Conservation (phyloP, 2,797 vertebrate species). For the Sebastes matsubarae region DNA sequence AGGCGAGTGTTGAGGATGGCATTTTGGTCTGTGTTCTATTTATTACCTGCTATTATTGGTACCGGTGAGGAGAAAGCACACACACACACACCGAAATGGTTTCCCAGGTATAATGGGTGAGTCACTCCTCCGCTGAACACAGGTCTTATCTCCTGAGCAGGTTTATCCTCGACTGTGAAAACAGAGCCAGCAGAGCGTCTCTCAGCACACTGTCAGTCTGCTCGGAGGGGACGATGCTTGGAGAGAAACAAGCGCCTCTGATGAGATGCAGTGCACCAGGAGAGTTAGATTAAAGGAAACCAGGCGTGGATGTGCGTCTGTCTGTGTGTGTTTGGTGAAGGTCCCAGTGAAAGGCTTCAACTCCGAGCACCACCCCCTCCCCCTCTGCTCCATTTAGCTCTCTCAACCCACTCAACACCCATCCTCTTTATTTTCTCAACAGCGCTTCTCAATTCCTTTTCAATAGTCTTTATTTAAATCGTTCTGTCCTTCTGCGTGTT, state of each 20-base stretch:
- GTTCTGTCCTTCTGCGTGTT: conserved; percentile 19
- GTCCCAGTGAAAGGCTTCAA: conserved; percentile 13
- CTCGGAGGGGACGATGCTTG: conserved; percentile 13
- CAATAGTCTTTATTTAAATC: conserved; percentile 41
- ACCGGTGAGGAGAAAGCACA: conserved; percentile 11
- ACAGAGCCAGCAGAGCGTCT: conserved; percentile 41
- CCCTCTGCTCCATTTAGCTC: conserved; percentile 35
- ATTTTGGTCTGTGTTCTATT: conserved; percentile 73
- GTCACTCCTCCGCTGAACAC: conserved; percentile 68
- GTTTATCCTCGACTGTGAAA: conserved; percentile 62
- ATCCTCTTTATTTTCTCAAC: conserved; percentile 18
- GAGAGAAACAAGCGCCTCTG: conserved; percentile 30
- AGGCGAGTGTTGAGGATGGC: conserved; percentile 48
- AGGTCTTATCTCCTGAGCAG: conserved; percentile 70
- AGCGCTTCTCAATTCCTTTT: conserved; percentile 12
- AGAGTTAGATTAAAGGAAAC: conserved; percentile 51
- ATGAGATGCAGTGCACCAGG: conserved; percentile 45
- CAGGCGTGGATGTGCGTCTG: conserved; percentile 34
- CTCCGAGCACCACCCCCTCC: not conserved
- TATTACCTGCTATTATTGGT: conserved; percentile 79
- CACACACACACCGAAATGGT: conserved; percentile 8
- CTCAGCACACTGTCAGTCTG: conserved; percentile 31
- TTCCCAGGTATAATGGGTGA: conserved; percentile 75
- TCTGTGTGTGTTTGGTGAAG: conserved; percentile 12
- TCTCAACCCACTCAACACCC: conserved; percentile 30